phyloP scores from a whole-genome alignment of 2,113 vertebrate genomes.

The Charadrius vociferus region DNA sequence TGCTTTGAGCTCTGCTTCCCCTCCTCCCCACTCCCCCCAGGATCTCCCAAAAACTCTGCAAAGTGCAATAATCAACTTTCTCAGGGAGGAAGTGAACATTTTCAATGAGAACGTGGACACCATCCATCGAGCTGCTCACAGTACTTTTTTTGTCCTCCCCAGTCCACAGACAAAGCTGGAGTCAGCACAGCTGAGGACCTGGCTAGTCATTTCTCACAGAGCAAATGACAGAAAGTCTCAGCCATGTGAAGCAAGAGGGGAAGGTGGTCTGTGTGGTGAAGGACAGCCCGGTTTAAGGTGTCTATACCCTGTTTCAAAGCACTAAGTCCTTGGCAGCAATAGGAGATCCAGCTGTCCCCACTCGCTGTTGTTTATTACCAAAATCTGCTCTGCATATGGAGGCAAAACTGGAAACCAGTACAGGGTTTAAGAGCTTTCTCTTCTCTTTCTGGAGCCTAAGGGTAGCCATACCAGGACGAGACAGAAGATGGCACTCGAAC shows the following conservation, averaged over 20 bases:
- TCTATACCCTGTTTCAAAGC: neutral
- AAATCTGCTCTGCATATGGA: neutral
- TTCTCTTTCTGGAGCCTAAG: neutral
- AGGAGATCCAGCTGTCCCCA: neutral
- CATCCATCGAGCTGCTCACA: rapidly evolving
- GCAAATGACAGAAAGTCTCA: neutral
- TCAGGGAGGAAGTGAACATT: neutral
- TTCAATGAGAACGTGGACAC: neutral
- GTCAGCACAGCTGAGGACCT: rapidly evolving
- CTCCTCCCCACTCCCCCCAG: neutral
- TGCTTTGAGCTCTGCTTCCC: neutral
- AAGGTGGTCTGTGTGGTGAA: neutral
- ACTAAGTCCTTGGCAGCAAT: neutral
- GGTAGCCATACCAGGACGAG: neutral
- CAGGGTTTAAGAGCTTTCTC: neutral
- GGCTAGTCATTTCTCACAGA: neutral
- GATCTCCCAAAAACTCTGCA: rapidly evolving
- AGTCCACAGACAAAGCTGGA: neutral
- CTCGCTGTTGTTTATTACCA: neutral
- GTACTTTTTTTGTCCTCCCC: neutral
- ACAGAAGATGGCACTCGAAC: neutral
- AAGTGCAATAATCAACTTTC: neutral
- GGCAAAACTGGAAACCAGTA: neutral
- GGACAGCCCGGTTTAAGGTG: neutral
- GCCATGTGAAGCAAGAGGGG: neutral